phyloP scores from a whole-genome alignment of 2,888 invertebrate species.

The Agrotis clavis region DNA sequence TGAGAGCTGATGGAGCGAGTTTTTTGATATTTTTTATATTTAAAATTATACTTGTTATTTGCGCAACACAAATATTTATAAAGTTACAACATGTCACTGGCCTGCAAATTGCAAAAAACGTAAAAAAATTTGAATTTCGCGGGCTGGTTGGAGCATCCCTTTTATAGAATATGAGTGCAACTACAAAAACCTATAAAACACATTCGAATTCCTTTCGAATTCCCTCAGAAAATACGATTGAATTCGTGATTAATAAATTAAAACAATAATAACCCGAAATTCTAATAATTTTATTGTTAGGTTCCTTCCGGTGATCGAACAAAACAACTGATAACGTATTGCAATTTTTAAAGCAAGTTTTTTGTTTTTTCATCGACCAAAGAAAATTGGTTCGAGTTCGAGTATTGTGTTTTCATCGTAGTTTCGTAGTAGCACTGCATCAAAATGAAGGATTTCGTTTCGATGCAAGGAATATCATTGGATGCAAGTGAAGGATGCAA shows the following conservation, averaged over 20 bases:
- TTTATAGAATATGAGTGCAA: no score
- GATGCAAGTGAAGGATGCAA: slow-evolving; percentile 4
- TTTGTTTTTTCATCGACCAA: no score
- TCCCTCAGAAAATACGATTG: not conserved
- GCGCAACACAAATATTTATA: no score
- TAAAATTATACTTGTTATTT: no score
- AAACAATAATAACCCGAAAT: not conserved
- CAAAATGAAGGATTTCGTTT: slow-evolving; percentile 28
- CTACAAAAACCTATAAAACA: not conserved
- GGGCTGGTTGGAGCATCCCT: no score
- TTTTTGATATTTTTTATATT: no score
- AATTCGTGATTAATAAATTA: not conserved
- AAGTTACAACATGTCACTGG: no score
- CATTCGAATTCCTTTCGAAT: not conserved
- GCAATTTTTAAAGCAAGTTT: not conserved
- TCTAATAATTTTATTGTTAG: not conserved
- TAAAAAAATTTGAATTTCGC: no score
- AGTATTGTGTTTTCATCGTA: not conserved
- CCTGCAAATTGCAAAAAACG: no score
- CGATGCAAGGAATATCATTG: not conserved
- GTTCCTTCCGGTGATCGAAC: not conserved
- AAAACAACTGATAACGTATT: not conserved
- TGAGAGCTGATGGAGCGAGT: no score
- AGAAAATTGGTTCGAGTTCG: slow-evolving; percentile 6
- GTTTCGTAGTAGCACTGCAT: slow-evolving; percentile 23